A percentile compares a stretch with the other conserved stretches of the same genome.
Evolutionary conservation across 2,888 invertebrate genomes (phyloP).

Genomic region (Idaea aversata): DNA sequence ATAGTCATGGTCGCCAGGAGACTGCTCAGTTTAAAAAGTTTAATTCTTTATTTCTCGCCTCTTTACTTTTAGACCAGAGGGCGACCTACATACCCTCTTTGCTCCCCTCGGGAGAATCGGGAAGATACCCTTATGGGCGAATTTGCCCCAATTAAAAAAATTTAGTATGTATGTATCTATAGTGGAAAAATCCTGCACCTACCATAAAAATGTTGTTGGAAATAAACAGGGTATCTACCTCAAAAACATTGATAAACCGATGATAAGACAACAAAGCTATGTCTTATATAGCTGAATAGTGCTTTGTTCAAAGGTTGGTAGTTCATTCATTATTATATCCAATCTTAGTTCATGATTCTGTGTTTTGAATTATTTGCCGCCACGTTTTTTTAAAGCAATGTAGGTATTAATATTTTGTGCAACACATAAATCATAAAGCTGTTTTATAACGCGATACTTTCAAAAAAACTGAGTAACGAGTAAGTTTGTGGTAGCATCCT

Average conservation of each 20-base stretch:
- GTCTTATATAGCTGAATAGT: not conserved
- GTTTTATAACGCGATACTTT: no score
- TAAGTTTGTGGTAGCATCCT: no score
- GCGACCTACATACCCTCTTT: no score
- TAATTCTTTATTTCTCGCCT: no score
- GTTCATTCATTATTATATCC: not conserved
- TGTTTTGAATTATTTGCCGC: not conserved
- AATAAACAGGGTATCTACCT: not conserved
- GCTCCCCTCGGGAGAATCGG: no score
- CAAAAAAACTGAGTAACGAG: no score
- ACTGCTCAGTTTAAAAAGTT: no score
- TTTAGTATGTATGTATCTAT: not conserved
- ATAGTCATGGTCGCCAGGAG: no score
- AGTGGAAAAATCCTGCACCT: not conserved
- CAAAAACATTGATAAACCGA: not conserved
- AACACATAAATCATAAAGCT: no score
- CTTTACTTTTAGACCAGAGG: no score
- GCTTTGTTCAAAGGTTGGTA: not conserved
- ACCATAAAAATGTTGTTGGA: not conserved
- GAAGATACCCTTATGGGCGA: no score
- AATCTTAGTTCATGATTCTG: not conserved
- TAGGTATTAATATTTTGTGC: no score
- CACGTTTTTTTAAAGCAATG: not conserved
- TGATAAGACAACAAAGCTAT: constrained; percentile 1
- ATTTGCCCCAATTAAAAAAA: not conserved